Evolutionary conservation across 1,140 invertebrate genomes (phyloP), one percentile per base, ranked within the genome.

Genomic region (Leptopilina boulardi): DNA sequence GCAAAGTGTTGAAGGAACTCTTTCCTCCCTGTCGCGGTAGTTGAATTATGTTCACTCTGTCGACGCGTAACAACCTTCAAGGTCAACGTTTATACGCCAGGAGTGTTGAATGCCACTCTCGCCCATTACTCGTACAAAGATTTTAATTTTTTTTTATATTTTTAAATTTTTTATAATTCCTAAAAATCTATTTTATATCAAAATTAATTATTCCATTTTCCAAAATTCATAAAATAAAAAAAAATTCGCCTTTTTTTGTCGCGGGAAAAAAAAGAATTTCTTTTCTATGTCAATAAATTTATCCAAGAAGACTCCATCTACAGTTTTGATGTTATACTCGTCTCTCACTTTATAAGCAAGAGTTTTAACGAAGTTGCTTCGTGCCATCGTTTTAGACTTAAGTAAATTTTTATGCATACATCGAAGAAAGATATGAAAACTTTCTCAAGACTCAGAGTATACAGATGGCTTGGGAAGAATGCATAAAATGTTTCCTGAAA

Each of bases 331-430:
- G 23, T 66, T 66, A 54, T 54, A 66, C 59, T 66, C 26, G 13
- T 9, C 59, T 9, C 59, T 66, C 15, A 66, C 59, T 66, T 66
- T 66, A 66, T 66, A 66, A 66, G 59, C 59, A 30, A 30, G 59
- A 66, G 59, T 66, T 66, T 66, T 66, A 66, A 66, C 59, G 59
- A 66, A 66, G 59, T 66, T 66, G 59, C 59, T 66, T 66, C 59
- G 59, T 34, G 59, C 59, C 59, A 66, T 66, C 59, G 59, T 66
- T 66, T 66, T 66, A 30, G 59, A 66, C 59, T 66, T 66, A 66
- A 66, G 59, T 66, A 30, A 66, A 66, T 66, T 66, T 34, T 66
- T 66, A 66, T 66, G 59, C 59, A 66, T 66, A 30, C 26, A 66
- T 66, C 26, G 59, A 66, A 66, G 59, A 66, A 66, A 66, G 59